Evolutionary conservation across 2,797 vertebrate species (phyloP).

Genomic region (Cyclopterus lumpus): DNA sequence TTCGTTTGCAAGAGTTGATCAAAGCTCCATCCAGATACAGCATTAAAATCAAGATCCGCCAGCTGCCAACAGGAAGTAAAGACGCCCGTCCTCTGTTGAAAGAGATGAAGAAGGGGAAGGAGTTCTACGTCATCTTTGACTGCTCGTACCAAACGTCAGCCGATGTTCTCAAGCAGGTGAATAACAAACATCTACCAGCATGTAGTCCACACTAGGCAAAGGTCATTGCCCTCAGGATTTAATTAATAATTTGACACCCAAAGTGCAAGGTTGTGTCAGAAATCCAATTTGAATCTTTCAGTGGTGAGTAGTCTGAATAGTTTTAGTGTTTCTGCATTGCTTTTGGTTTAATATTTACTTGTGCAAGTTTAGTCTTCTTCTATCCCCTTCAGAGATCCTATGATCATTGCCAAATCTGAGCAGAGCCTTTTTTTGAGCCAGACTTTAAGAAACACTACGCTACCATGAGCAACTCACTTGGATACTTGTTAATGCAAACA

Average conservation of each 20-base stretch:
- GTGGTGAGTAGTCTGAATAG: constrained; percentile 1
- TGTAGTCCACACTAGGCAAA: background rate
- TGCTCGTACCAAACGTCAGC: constrained; percentile 94
- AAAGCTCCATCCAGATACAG: constrained; percentile 98
- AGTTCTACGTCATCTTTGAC: constrained; percentile 97
- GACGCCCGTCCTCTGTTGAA: constrained; percentile 95
- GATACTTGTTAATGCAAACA: constrained; percentile 34
- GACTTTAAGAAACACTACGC: constrained; percentile 44
- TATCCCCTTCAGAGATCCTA: constrained; percentile 54
- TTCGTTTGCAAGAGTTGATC: constrained; percentile 98
- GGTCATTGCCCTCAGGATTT: background rate
- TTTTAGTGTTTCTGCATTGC: constrained; percentile 36
- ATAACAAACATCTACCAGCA: background rate
- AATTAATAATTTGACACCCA: background rate
- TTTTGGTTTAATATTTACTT: constrained; percentile 54
- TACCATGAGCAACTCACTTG: constrained; percentile 32
- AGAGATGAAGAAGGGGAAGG: constrained; percentile 98
- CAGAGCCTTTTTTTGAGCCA: constrained; percentile 53
- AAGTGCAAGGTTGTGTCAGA: constrained; percentile 11
- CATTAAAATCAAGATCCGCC: constrained; percentile 98
- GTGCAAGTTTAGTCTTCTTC: constrained; percentile 60
- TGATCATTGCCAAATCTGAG: constrained; percentile 60
- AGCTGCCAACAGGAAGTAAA: constrained; percentile 94
- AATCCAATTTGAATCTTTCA: constrained; percentile 19
- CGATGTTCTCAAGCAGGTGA: constrained; percentile 95